These are phyloP conservation scores for Girardinus metallicus DNA, from an alignment of 2,797 vertebrate genomes.

Conservation along the genomic window DNA sequence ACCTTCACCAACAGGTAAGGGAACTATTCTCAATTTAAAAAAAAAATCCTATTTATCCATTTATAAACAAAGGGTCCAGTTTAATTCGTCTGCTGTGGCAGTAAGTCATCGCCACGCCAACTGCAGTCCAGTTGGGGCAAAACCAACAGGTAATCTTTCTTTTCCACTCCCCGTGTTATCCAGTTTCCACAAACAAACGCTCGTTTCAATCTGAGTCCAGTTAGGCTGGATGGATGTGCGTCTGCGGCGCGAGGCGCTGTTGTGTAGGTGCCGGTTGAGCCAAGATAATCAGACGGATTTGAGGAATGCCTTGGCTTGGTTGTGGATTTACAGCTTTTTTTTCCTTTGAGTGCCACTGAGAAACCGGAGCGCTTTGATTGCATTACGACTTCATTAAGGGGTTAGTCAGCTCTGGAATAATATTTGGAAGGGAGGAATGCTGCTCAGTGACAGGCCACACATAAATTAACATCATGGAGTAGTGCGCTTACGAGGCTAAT, in stretches of 20 bases:
- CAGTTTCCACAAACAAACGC: conserved; percentile 72
- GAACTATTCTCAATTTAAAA: background rate
- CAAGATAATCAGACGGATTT: conserved; percentile 72
- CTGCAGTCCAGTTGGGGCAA: conserved; percentile 29
- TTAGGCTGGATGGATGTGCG: conserved; percentile 58
- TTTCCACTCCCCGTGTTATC: conserved; percentile 60
- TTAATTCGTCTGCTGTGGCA: conserved; percentile 58
- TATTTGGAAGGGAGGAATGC: conserved; percentile 68
- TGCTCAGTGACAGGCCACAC: conserved; percentile 58
- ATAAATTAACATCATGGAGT: conserved; percentile 57
- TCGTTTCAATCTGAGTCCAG: conserved; percentile 42
- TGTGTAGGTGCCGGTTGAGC: conserved; percentile 63
- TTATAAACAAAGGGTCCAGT: conserved; percentile 57
- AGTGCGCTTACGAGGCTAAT: conserved; percentile 57
- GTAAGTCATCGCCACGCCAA: conserved; percentile 65
- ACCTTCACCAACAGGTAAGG: background rate
- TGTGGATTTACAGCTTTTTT: conserved; percentile 32
- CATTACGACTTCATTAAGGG: conserved; percentile 68
- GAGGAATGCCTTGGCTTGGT: conserved; percentile 63
- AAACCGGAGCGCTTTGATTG: conserved; percentile 61
- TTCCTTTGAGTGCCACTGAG: conserved; percentile 48
- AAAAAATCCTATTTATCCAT: background rate
- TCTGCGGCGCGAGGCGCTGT: conserved; percentile 64
- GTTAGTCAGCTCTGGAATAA: conserved; percentile 72
- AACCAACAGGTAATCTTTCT: conserved; percentile 60